A percentile compares a stretch with the other conserved stretches of the same genome.
These are phyloP conservation scores for Manis crassicaudata DNA, from an alignment of 2,797 vertebrate species.

Conservation along the genomic window DNA sequence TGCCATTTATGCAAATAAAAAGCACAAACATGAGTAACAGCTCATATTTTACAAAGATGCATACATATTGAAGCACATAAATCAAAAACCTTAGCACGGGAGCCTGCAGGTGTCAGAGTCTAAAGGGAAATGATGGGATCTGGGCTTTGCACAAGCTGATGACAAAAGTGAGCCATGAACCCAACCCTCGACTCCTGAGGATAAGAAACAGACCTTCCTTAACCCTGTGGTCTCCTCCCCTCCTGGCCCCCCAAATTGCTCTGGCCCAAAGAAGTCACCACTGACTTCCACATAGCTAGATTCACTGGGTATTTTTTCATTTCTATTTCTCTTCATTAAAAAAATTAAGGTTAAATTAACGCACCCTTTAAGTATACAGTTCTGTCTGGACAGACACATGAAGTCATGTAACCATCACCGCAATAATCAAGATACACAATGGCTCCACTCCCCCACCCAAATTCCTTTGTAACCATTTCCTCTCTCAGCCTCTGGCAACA, in stretches of 20 bases:
- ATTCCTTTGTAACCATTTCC: background rate
- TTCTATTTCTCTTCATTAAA: background rate
- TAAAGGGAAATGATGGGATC: background rate
- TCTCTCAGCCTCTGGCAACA: background rate
- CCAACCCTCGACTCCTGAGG: background rate
- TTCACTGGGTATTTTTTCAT: background rate
- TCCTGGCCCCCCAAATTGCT: background rate
- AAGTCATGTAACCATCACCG: background rate
- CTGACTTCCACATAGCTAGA: background rate
- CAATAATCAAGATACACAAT: background rate
- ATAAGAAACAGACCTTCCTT: background rate
- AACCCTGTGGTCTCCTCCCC: no score
- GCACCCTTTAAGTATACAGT: background rate
- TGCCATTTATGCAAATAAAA: background rate
- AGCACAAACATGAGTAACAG: background rate
- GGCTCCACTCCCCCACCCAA: background rate
- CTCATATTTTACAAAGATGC: background rate
- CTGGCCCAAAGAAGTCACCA: background rate
- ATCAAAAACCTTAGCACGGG: background rate
- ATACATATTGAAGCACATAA: background rate
- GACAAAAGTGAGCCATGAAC: background rate
- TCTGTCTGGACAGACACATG: background rate
- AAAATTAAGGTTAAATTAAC: background rate
- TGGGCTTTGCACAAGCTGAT: background rate
- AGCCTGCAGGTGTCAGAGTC: background rate